Base-by-base conservation (phyloP, 2,888 invertebrate genomes). In the Eumacrocentrus americanus region DNA sequence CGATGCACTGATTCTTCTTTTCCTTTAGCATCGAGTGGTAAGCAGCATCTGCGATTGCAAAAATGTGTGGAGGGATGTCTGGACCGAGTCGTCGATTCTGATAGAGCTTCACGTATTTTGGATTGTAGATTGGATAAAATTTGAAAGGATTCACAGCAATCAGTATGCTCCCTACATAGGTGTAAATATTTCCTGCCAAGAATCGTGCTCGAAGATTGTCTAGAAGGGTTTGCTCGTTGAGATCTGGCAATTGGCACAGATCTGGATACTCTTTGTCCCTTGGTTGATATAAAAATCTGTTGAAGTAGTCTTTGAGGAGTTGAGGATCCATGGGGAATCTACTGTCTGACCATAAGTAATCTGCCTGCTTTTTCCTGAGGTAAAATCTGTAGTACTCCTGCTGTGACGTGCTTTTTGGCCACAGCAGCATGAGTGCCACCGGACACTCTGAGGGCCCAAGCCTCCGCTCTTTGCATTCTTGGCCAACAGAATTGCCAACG, bases 111-210 rank as follows among this genome's bases (percentile, higher is more conserved):
- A 96, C 96, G 84, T 95, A 96, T 83, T 96, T 97, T 47, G 97
- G 97, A 83, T 97, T 97, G 84, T 97, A 98, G 70, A 98, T 97
- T 18, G 97, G 96, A 82, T 95, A 95, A 82, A 96, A 96, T 84
- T 91, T 91, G 82, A 95, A 95, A 9, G 92, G 92, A 81, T 97
- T 97, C 66, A 97, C 90, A 53, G 97, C 95, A 74, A 98, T 95
- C 61, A 98, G 85, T 78, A 98, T 97, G 57, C 94, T 94, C 55
- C 96, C 96, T 68, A 96, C 95, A 75, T 96, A 96, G 7, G 97
- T 97, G 82, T 97, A 97, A 73, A 97, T 97, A 81, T 95, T 94
- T 48, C 95, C 94, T 70, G 91, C 92, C 60, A 89, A 88, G 83
- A 97, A 97, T 72, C 95, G 86, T 67, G 91, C 91, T 71, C 91